phyloP scores from a whole-genome alignment of 2,888 invertebrate genomes.

The Cataglyphis cursor region DNA sequence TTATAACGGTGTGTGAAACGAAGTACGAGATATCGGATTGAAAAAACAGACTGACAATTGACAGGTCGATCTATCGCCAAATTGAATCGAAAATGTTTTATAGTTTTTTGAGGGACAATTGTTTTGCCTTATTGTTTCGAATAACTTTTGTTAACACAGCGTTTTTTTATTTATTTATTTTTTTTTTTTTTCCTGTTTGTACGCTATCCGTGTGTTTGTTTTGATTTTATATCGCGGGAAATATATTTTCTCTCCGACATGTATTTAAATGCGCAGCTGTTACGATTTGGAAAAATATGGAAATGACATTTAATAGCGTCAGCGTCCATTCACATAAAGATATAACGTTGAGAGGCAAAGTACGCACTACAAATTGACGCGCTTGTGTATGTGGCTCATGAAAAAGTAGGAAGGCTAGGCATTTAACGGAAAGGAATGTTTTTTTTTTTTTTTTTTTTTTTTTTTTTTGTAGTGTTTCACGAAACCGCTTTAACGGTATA shows the following conservation, averaged over 20 bases:
- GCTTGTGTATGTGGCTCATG: constrained; percentile 39
- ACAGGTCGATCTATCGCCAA: not conserved
- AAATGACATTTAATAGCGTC: not conserved
- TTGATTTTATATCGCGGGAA: not conserved
- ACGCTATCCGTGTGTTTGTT: not conserved
- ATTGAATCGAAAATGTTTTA: not conserved
- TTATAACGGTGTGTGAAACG: not conserved
- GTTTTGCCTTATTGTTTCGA: not conserved
- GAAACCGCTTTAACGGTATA: constrained; percentile 68
- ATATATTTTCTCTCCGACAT: not conserved
- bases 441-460: constrained; percentile 24
- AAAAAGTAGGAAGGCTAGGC: constrained; percentile 61
- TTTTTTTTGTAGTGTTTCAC: constrained; percentile 57
- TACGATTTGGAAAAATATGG: not conserved
- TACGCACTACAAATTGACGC: not conserved
- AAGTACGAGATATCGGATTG: not conserved
- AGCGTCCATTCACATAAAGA: not conserved
- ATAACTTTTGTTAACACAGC: too few species aligned
- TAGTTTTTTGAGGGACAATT: not conserved
- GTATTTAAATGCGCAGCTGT: not conserved
- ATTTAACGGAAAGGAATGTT: constrained; percentile 66
- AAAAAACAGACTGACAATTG: not conserved
- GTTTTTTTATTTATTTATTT: not conserved
- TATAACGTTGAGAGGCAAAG: constrained; percentile 7
- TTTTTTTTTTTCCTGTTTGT: not conserved